Evolutionary conservation across 2,113 vertebrate genomes (phyloP).

Genomic region (Eidolon helvum): DNA sequence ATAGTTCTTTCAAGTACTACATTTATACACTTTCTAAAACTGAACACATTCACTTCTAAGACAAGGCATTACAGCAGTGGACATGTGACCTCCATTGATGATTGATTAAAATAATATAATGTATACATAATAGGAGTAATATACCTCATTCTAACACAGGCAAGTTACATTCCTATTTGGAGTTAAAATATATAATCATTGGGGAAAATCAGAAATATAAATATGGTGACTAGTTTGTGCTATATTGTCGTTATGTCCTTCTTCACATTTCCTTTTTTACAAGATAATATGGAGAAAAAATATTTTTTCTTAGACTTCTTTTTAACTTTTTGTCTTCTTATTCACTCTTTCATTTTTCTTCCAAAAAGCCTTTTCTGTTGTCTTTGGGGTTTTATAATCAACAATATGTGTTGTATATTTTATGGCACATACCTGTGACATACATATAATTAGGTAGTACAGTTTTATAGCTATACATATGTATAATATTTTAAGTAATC

Average conservation of each 20-base stretch:
- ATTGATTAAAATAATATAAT: neutral
- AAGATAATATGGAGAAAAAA: neutral
- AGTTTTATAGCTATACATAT: neutral
- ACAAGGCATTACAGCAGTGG: neutral
- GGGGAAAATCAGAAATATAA: neutral
- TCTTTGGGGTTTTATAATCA: neutral
- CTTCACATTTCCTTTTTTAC: neutral
- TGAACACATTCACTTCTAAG: neutral
- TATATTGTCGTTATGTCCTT: neutral
- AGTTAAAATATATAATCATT: neutral
- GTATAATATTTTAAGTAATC: neutral
- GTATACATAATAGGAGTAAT: neutral
- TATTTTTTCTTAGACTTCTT: neutral
- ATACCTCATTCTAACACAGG: neutral
- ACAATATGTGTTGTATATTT: neutral
- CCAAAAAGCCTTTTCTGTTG: neutral
- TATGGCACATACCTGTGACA: neutral
- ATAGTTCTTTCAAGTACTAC: neutral
- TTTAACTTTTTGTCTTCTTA: neutral
- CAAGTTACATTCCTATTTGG: neutral
- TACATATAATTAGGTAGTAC: neutral
- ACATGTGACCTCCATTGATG: neutral
- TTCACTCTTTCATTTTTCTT: neutral
- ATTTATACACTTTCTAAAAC: constrained; percentile 12
- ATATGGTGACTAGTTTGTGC: too few species aligned